Evolutionary conservation across 1,140 invertebrate species (phyloP).

Genomic region (Globodera ellingtonae): DNA sequence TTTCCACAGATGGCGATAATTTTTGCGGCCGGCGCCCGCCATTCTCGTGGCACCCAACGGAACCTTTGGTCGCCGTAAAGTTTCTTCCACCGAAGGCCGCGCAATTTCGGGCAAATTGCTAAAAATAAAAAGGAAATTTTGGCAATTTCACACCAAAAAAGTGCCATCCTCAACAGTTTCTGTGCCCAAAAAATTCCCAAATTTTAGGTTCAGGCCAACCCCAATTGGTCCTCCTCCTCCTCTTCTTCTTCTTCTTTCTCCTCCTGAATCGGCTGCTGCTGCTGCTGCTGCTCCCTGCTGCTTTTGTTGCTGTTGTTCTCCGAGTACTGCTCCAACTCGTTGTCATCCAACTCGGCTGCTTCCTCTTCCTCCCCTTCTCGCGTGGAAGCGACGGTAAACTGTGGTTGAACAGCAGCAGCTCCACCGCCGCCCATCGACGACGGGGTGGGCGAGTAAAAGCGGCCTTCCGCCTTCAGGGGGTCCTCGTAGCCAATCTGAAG

Average conservation of each 20-base stretch:
- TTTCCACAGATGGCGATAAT: constrained; percentile 56
- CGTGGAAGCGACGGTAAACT: no score
- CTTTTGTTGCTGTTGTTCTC: neutral
- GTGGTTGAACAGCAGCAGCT: neutral
- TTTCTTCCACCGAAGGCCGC: neutral
- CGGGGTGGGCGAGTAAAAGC: constrained; percentile 4
- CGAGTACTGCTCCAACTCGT: neutral
- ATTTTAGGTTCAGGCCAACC: neutral
- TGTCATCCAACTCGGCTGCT: neutral
- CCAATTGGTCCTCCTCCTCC: neutral
- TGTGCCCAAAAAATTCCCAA: no score
- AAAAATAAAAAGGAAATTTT: neutral
- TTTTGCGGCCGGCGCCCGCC: neutral
- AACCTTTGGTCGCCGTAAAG: neutral
- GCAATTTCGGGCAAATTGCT: constrained; percentile 7
- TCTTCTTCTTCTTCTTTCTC: neutral
- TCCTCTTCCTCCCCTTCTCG: neutral
- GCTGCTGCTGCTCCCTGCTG: no score
- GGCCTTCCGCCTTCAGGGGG: constrained; percentile 11
- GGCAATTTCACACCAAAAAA: no score
- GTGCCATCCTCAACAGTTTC: no score
- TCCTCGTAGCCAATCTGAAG: constrained; percentile 27
- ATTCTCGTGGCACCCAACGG: constrained; percentile 2
- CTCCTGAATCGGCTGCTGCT: neutral
- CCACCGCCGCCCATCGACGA: no score